Evolutionary conservation across 2,888 invertebrate genomes (phyloP).

Genomic region (Petrophora chlorosata): DNA sequence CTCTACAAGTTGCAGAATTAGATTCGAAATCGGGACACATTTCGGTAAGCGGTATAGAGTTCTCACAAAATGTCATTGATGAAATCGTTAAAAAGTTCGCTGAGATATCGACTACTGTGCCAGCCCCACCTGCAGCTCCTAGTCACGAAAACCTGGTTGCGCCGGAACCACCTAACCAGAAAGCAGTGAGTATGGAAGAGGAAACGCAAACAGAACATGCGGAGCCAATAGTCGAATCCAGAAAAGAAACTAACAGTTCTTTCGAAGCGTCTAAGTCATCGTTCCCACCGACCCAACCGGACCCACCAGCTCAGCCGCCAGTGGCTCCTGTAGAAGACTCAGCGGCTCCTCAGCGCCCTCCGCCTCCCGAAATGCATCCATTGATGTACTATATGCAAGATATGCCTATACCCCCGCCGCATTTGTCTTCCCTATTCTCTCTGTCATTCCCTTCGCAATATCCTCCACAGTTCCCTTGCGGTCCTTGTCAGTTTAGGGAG

Average conservation of each 20-base stretch:
- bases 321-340: slow-evolving; percentile 50
- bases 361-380: slow-evolving; percentile 77
- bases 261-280: slow-evolving; percentile 35
- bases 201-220: slow-evolving; percentile 70
- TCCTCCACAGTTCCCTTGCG: no score
- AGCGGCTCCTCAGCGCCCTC: slow-evolving; percentile 71
- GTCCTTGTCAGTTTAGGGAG: slow-evolving; percentile 65
- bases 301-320: slow-evolving; percentile 34
- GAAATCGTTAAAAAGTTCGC: slow-evolving; percentile 85
- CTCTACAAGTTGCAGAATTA: slow-evolving; percentile 88
- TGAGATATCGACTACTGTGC: slow-evolving; percentile 65
- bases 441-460: no score
- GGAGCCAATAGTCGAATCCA: slow-evolving; percentile 32
- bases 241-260: slow-evolving; percentile 32
- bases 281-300: slow-evolving; percentile 41
- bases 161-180: slow-evolving; percentile 44
- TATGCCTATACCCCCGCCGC: slow-evolving; percentile 74
- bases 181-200: slow-evolving; percentile 67
- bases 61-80: slow-evolving; percentile 87
- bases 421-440: slow-evolving; percentile 80
- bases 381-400: slow-evolving; percentile 82
- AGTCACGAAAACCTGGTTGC: slow-evolving; percentile 38
- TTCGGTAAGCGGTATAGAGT: slow-evolving; percentile 86
- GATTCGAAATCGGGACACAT: slow-evolving; percentile 88
- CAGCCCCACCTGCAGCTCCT: slow-evolving; percentile 30